Evolutionary conservation across 92 coral and sea anemone species (phyloP).

Genomic region (Siderastrea radians): DNA sequence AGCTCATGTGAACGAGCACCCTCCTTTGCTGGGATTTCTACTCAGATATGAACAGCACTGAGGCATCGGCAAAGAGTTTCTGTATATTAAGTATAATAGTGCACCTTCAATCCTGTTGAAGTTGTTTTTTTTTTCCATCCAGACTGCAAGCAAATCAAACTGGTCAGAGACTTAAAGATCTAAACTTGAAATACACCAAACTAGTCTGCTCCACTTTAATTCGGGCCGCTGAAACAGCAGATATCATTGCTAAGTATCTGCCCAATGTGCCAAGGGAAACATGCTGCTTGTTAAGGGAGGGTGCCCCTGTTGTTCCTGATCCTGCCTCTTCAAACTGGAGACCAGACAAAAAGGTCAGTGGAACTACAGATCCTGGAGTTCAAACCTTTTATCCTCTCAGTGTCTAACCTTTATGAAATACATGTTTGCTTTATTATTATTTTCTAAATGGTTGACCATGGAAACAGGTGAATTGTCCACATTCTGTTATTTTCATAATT

Average conservation of each 20-base stretch:
- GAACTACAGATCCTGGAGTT: background rate
- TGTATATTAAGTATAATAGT: too few species aligned
- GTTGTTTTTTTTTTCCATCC: background rate
- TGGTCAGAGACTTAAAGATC: constrained; percentile 77
- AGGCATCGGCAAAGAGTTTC: too few species aligned
- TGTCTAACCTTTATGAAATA: background rate
- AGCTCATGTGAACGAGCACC: too few species aligned
- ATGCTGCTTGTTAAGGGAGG: constrained; percentile 85
- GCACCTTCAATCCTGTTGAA: too few species aligned
- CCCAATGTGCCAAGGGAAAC: constrained; percentile 88
- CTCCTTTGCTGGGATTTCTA: too few species aligned
- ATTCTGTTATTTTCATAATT: too few species aligned
- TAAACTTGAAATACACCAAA: constrained; percentile 76
- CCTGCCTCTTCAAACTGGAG: constrained; percentile 91
- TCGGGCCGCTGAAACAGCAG: constrained; percentile 93
- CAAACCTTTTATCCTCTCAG: too few species aligned
- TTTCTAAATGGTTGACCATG: too few species aligned
- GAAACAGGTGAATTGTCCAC: too few species aligned
- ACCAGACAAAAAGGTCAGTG: constrained; percentile 85
- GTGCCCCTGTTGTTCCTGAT: constrained; percentile 93
- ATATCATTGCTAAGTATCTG: constrained; percentile 75
- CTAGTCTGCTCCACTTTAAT: constrained; percentile 85
- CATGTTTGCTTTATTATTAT: background rate
- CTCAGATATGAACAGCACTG: too few species aligned
- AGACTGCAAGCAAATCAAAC: constrained; percentile 92